A percentile compares a stretch with the other conserved stretches of the same genome.
Evolutionary conservation across 2,113 vertebrate genomes (phyloP).

Genomic region (Myrmecophaga tridactyla): DNA sequence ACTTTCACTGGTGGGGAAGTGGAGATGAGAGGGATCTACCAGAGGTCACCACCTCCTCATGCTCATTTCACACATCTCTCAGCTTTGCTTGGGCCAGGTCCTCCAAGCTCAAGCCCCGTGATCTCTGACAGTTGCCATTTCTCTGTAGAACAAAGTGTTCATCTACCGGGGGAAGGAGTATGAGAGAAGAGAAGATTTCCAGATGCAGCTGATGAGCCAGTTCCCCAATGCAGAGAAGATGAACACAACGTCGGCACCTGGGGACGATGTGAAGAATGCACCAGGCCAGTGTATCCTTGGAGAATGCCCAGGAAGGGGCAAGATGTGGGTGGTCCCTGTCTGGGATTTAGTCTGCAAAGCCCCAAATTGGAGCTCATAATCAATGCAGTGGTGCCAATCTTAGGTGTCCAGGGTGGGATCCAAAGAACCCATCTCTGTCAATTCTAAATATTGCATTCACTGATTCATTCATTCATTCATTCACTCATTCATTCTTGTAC

Average conservation of each 20-base stretch:
- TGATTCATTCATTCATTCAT: neutral
- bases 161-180: constrained; percentile 98
- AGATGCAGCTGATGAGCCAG: constrained; percentile 94
- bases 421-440: neutral
- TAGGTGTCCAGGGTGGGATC: neutral
- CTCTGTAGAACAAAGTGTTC: constrained; percentile 95
- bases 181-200: constrained; percentile 97
- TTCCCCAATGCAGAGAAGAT: constrained; percentile 94
- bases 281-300: constrained; percentile 94
- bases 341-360: neutral
- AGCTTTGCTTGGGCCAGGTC: neutral
- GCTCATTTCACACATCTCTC: neutral
- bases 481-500: neutral
- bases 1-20: neutral
- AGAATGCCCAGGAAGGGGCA: fast-evolving
- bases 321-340: neutral
- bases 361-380: neutral
- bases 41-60: neutral
- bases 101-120: neutral
- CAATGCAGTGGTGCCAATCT: neutral
- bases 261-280: constrained; percentile 89
- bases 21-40: neutral
- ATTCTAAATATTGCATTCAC: neutral
- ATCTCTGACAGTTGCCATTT: neutral
- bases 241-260: constrained; percentile 94